Evolutionary conservation across 2,113 vertebrate genomes (phyloP), one percentile per base, ranked within the genome.

Genomic region (Emydura subglobosa): DNA sequence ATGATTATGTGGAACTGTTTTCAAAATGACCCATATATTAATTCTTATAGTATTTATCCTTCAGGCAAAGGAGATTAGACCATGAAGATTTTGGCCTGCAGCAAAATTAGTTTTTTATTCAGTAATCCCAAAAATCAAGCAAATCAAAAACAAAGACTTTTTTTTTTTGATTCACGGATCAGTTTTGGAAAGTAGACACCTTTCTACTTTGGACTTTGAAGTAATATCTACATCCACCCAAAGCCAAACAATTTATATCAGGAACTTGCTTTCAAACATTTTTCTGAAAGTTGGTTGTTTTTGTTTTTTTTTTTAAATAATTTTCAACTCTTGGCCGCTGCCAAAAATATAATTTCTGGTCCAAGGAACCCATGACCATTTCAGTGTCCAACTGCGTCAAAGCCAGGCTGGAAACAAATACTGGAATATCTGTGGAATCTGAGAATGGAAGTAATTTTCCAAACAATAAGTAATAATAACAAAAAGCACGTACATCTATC

Each of bases 1-100:
- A 79, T 3, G 87, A 87, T 4, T 90, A 85, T 54, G 79, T 3
- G 22, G 7, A 11, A 31, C 4, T 31, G 29, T 44, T 8, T 72
- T 42, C 22, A 74, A 74, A 74, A 24, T 13, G 16, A 5, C 29
- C 5, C 29, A 61, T 17, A 11, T 74, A 39, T 74, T 74, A 74
- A 74, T 74, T 39, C 68, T 42, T 21, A 42, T 10, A 74, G 5
- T 21, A 82, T 34, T 89, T 87, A 72, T 82, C 50, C 61, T 7
- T 7, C n/a, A 19, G 4, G 42, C 1, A 54, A 3, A 14, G 0
- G 0, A 27, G 1, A 89, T 7, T 1, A n/a, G 7, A 87, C 39
- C 91, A 79, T 3, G 50, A 27, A 94, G 3, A 90, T 85, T 8
- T 68, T 42, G 8, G 24, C 61, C n/a, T 72, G 13, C 25, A 85